Conservation (phyloP, 1,140 invertebrate species). For the Cephus cinctus region DNA sequence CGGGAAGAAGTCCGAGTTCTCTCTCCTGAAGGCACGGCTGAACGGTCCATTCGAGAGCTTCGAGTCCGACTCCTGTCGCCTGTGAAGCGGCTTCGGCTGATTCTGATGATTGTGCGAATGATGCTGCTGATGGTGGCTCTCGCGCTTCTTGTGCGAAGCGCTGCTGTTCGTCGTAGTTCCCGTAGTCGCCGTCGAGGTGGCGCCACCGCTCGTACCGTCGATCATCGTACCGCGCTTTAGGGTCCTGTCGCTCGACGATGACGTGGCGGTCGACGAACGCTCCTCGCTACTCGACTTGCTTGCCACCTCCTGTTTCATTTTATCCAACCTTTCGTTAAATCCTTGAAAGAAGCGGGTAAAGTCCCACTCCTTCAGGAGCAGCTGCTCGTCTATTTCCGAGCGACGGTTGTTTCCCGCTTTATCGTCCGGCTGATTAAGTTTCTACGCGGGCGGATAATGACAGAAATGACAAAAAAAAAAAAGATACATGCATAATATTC, state of each 20-base stretch:
- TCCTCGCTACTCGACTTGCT: slow-evolving; percentile 30
- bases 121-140: slow-evolving; percentile 42
- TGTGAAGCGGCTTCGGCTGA: slow-evolving; percentile 48
- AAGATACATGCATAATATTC: not conserved
- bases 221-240: slow-evolving; percentile 34
- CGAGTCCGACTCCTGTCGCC: slow-evolving; percentile 66
- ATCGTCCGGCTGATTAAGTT: slow-evolving; percentile 47
- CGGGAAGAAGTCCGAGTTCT: slow-evolving; percentile 80
- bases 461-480: slow-evolving; percentile 33
- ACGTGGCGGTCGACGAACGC: slow-evolving; percentile 21
- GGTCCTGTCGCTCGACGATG: slow-evolving; percentile 39
- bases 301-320: slow-evolving; percentile 41
- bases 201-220: no score
- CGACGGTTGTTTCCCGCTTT: slow-evolving; percentile 43
- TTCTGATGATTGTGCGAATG: slow-evolving; percentile 46
- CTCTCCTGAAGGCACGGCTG: slow-evolving; percentile 74
- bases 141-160: slow-evolving; percentile 10
- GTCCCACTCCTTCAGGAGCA: slow-evolving; percentile 79
- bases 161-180: slow-evolving; percentile 16
- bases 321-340: slow-evolving; percentile 53
- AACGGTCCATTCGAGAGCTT: slow-evolving; percentile 65
- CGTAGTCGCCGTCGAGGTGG: no score
- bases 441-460: slow-evolving; percentile 40
- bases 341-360: slow-evolving; percentile 78
- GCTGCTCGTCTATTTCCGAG: slow-evolving; percentile 68